These are phyloP conservation scores for Nycticebus coucang DNA, from an alignment of 2,113 vertebrate species.

Conservation along the genomic window DNA sequence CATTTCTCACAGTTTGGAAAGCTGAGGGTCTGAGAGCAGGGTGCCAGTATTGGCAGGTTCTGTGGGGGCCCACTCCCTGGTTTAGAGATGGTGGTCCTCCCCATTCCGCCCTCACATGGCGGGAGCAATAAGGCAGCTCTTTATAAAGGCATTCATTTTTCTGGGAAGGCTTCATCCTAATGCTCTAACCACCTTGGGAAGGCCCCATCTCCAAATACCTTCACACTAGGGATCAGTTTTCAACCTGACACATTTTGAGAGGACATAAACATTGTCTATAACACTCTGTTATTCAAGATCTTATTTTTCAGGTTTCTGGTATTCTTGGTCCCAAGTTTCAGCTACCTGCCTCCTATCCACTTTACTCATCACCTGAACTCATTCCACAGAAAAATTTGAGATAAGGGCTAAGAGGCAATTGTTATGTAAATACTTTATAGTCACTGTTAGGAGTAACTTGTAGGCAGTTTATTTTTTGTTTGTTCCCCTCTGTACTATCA, in stretches of 20 bases:
- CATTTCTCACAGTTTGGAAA: neutral
- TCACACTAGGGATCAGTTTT: neutral
- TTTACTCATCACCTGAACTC: neutral
- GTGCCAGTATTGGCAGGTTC: neutral
- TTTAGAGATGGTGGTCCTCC: too few species aligned
- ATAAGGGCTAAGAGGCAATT: neutral
- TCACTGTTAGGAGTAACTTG: neutral
- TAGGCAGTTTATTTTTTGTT: neutral
- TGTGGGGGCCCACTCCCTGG: neutral
- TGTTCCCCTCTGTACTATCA: neutral
- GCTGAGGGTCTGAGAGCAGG: neutral
- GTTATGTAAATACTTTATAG: neutral
- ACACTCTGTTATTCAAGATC: neutral
- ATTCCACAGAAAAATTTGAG: neutral
- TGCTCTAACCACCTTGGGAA: neutral
- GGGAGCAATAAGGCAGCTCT: neutral
- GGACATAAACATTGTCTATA: neutral
- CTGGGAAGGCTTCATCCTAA: rapidly evolving
- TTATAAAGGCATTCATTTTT: neutral
- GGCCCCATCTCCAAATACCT: neutral
- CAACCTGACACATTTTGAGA: neutral
- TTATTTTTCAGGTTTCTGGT: neutral
- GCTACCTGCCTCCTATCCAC: too few species aligned
- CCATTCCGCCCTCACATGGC: too few species aligned
- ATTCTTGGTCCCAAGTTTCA: neutral